Evolutionary conservation across 2,888 invertebrate genomes (phyloP).

Genomic region (Thymelicus sylvestris): DNA sequence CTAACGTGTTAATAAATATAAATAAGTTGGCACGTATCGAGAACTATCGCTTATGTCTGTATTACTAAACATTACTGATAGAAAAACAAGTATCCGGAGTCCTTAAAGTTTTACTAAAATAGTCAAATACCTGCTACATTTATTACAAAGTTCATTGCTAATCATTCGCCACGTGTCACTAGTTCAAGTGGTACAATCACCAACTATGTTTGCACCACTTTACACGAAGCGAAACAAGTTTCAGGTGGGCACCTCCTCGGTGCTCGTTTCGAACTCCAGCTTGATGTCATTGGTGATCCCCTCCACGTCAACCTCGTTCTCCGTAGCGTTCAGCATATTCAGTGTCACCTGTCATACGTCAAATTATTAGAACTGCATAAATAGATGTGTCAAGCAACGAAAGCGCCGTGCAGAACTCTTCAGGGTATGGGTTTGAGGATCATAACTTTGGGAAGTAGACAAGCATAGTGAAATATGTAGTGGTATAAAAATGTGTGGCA

Average conservation of each 20-base stretch:
- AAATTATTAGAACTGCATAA: background rate
- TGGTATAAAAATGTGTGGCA: no score
- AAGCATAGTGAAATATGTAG: no score
- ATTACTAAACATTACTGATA: no score
- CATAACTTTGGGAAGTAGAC: no score
- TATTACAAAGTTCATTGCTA: background rate
- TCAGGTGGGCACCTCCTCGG: slow-evolving; percentile 90
- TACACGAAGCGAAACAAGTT: slow-evolving; percentile 53
- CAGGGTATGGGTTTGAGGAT: no score
- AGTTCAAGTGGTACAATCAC: slow-evolving; percentile 17
- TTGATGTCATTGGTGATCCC: slow-evolving; percentile 91
- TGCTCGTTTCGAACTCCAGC: slow-evolving; percentile 90
- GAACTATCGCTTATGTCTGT: no score
- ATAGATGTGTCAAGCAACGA: no score
- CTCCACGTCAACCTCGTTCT: slow-evolving; percentile 95
- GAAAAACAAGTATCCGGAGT: no score
- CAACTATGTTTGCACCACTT: slow-evolving; percentile 18
- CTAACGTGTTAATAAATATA: no score
- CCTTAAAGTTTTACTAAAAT: slow-evolving; percentile 2
- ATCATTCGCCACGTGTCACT: slow-evolving; percentile 25
- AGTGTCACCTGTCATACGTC: slow-evolving; percentile 87
- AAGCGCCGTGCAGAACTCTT: no score
- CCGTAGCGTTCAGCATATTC: slow-evolving; percentile 96
- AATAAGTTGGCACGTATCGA: no score
- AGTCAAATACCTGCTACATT: slow-evolving; percentile 18